Percentiles rank a stretch among this genome's conserved stretches.
Evolutionary conservation across 2,113 vertebrate genomes (phyloP).

Genomic region (Mixornis gularis): DNA sequence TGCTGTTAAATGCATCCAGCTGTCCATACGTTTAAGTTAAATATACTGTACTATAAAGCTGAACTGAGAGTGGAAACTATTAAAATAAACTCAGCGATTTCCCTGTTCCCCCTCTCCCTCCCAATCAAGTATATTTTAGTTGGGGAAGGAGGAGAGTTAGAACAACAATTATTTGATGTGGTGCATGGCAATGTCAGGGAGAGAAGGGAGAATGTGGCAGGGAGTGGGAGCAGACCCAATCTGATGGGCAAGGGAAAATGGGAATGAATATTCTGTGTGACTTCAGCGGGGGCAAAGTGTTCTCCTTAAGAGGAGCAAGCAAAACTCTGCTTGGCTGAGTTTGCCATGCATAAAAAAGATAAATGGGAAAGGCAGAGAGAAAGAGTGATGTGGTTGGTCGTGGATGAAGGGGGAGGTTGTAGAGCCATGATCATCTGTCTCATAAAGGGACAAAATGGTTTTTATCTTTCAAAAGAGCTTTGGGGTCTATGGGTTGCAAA

Average conservation of each 20-base stretch:
- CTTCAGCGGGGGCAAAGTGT: not conserved
- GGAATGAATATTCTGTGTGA: not conserved
- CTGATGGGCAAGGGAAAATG: not conserved
- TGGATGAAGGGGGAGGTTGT: not conserved
- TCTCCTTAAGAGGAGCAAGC: not conserved
- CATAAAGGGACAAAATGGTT: not conserved
- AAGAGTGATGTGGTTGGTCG: not conserved
- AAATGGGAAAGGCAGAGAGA: not conserved
- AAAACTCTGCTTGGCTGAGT: not conserved
- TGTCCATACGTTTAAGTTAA: conserved; percentile 66
- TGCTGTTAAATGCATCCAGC: conserved; percentile 69
- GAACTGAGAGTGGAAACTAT: conserved; percentile 67
- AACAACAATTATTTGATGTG: conserved; percentile 44
- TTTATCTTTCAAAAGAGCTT: not conserved
- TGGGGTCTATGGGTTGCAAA: not conserved
- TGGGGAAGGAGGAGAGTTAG: conserved; percentile 40
- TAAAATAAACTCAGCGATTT: conserved; percentile 67
- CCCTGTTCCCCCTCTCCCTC: conserved; percentile 3
- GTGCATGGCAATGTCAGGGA: conserved; percentile 4
- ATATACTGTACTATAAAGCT: conserved; percentile 67
- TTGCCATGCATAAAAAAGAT: not conserved
- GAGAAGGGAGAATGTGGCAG: not conserved
- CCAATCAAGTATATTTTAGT: conserved; percentile 58
- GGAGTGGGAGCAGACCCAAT: not conserved
- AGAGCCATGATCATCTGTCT: not conserved